Evolutionary conservation across 2,113 vertebrate species (phyloP).

Genomic region (Ginglymostoma cirratum): DNA sequence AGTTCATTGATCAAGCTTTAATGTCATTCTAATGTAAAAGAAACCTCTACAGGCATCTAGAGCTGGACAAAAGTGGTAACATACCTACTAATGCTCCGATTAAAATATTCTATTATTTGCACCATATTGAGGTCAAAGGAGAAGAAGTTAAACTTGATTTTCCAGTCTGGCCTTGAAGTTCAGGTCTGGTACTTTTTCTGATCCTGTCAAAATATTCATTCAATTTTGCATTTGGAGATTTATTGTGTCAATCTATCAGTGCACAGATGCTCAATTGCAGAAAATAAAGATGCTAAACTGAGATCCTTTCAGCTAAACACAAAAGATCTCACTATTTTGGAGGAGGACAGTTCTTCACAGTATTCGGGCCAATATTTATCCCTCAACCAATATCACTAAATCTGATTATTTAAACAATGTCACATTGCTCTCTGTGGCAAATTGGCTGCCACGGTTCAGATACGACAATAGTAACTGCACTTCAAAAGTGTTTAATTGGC

Average conservation of each 20-base stretch:
- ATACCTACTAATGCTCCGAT: not conserved
- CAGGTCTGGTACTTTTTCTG: not conserved
- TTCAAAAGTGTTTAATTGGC: not conserved
- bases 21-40: not conserved
- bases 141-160: not conserved
- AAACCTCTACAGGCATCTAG: not conserved
- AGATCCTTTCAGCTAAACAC: too few relatives aligned
- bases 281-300: too few relatives aligned
- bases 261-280: too few relatives aligned
- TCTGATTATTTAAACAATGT: not conserved
- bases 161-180: not conserved
- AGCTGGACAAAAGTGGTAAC: not conserved
- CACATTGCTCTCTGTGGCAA: not conserved
- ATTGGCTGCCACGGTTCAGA: not conserved
- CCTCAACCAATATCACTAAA: not conserved
- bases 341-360: not conserved
- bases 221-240: too few relatives aligned
- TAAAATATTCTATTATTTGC: not conserved
- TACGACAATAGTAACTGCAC: not conserved
- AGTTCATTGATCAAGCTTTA: not conserved
- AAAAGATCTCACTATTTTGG: too few relatives aligned
- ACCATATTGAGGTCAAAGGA: not conserved
- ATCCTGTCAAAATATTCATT: too few relatives aligned
- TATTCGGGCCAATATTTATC: not conserved
- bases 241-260: too few relatives aligned